Evolutionary conservation across 2,113 vertebrate genomes (phyloP).

Genomic region (Dicentrarchus labrax): DNA sequence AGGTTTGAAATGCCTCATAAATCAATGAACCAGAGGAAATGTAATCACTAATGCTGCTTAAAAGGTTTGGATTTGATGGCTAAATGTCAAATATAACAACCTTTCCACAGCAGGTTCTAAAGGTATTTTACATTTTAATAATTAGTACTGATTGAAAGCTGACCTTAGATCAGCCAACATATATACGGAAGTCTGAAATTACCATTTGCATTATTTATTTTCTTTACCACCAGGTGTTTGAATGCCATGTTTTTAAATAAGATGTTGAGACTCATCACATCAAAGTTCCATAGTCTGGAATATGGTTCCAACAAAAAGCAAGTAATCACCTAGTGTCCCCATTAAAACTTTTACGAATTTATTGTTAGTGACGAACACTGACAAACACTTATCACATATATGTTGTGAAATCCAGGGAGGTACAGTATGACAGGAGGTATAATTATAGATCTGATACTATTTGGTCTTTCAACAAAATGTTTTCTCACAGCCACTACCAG

Average conservation of each 20-base stretch:
- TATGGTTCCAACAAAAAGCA: background rate
- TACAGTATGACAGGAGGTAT: background rate
- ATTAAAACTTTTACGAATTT: background rate
- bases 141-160: conserved; percentile 35
- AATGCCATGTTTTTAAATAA: background rate
- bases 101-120: conserved; percentile 19
- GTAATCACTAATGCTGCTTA: conserved; percentile 5
- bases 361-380: background rate
- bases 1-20: background rate
- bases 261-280: background rate
- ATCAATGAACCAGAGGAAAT: conserved; percentile 22
- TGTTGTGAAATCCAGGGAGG: background rate
- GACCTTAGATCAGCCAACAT: background rate
- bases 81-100: conserved; percentile 62
- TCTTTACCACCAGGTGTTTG: background rate
- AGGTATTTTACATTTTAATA: conserved; percentile 30
- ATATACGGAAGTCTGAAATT: conserved; percentile 23
- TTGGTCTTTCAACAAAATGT: background rate
- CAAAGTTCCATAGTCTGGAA: background rate
- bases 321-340: background rate
- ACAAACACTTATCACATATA: background rate
- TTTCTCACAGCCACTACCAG: background rate
- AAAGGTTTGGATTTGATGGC: background rate
- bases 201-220: conserved; percentile 19
- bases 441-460: background rate